Percentiles rank a stretch among this genome's conserved stretches.
These are phyloP conservation scores for Cybosia mesomella DNA, from an alignment of 2,888 invertebrate species.

Conservation along the genomic window DNA sequence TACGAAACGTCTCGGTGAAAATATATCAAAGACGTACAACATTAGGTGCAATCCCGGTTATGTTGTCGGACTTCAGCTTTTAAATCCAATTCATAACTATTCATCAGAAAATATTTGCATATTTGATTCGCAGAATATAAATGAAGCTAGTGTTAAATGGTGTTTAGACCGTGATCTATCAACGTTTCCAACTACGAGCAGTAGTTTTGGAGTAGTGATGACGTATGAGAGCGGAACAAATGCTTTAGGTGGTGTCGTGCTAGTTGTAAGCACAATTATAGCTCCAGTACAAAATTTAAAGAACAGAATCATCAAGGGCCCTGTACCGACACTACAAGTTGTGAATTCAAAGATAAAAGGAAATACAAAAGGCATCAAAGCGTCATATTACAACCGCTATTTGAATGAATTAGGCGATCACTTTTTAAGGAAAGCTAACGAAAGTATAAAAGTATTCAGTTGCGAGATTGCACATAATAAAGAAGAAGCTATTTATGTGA, in stretches of 20 bases:
- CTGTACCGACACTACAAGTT: conserved; percentile 92
- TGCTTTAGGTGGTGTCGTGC: conserved; percentile 93
- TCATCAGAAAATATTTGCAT: conserved; percentile 94
- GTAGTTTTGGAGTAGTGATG: conserved; percentile 92
- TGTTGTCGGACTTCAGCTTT: conserved; percentile 95
- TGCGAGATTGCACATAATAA: conserved; percentile 94
- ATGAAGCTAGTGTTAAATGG: conserved; percentile 90
- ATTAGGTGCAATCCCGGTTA: conserved; percentile 93
- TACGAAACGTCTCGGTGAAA: conserved; percentile 88
- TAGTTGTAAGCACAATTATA: conserved; percentile 91
- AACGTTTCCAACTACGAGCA: conserved; percentile 96
- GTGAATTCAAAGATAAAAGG: conserved; percentile 91
- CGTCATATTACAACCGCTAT: conserved; percentile 95
- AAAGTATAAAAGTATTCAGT: conserved; percentile 92
- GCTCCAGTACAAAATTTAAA: conserved; percentile 91
- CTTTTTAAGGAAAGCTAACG: conserved; percentile 95
- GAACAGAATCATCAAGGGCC: conserved; percentile 92
- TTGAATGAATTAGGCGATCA: conserved; percentile 95
- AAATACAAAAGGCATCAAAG: conserved; percentile 93
- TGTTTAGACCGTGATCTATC: conserved; percentile 93
- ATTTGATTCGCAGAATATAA: conserved; percentile 91
- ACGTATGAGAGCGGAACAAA: conserved; percentile 93
- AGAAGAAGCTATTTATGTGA: conserved; percentile 93
- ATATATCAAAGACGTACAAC: conserved; percentile 86
- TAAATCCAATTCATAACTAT: conserved; percentile 96